Percentiles rank a stretch among this genome's conserved stretches.
Conservation (phyloP, 2,797 vertebrate genomes). For the Cheirogaleus major region DNA sequence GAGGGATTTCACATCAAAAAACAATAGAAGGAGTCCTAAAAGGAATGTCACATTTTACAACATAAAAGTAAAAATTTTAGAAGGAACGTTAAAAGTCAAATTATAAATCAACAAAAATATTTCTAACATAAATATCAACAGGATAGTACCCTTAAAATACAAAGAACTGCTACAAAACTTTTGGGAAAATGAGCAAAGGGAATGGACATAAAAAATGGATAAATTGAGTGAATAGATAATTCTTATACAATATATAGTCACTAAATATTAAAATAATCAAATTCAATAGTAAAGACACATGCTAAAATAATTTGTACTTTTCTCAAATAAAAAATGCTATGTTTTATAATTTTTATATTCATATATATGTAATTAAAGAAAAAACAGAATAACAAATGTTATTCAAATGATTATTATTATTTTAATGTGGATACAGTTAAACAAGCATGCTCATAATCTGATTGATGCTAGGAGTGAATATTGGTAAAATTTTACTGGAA, state of each 20-base stretch:
- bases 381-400: background rate
- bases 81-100: background rate
- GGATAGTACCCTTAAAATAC: background rate
- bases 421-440: background rate
- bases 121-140: background rate
- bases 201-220: background rate
- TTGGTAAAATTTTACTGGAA: background rate
- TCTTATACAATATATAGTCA: background rate
- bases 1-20: background rate
- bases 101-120: background rate
- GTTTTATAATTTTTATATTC: background rate
- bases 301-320: background rate
- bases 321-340: background rate
- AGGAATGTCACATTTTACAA: background rate
- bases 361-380: background rate
- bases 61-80: background rate
- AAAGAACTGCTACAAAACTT: background rate
- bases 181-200: background rate
- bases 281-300: background rate
- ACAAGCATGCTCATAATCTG: background rate
- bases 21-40: background rate
- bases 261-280: background rate
- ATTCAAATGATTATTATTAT: background rate
- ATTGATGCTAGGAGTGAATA: background rate
- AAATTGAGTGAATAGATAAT: background rate